phyloP scores from a whole-genome alignment of 2,888 invertebrate species.

The Emmelina monodactyla region DNA sequence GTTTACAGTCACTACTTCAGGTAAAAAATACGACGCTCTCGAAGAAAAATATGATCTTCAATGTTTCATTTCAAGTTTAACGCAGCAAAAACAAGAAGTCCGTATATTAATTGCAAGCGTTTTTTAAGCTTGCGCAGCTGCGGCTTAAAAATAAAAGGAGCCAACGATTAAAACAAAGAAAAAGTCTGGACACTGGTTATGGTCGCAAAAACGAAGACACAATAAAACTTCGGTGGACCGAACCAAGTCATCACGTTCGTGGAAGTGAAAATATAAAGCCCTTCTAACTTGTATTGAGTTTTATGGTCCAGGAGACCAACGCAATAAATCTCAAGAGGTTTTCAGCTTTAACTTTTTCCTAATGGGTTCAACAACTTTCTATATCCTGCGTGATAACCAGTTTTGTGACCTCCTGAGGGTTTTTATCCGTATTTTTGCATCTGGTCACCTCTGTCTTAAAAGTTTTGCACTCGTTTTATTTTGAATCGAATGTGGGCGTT shows the following conservation, averaged over 20 bases:
- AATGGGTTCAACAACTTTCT: constrained; percentile 36
- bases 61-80: not conserved
- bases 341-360: constrained; percentile 31
- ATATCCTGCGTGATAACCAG: constrained; percentile 19
- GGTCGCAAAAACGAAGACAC: constrained; percentile 25
- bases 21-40: too few species aligned
- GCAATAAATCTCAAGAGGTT: constrained; percentile 34
- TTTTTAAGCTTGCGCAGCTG: constrained; percentile 19
- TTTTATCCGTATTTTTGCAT: not conserved
- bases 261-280: constrained; percentile 20
- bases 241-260: constrained; percentile 25
- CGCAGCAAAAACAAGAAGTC: constrained; percentile 10
- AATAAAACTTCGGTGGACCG: constrained; percentile 15
- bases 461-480: constrained; percentile 2
- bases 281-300: constrained; percentile 23
- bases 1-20: too few species aligned
- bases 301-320: constrained; percentile 34
- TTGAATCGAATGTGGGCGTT: constrained; percentile 22
- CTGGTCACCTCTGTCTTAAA: not conserved
- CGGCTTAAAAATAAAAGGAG: constrained; percentile 24
- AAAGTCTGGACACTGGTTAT: constrained; percentile 23
- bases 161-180: constrained; percentile 17
- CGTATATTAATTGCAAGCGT: constrained; percentile 22
- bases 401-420: constrained; percentile 14
- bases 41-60: too few species aligned